phyloP scores from a whole-genome alignment of 2,113 vertebrate genomes.

The Lanius collurio region DNA sequence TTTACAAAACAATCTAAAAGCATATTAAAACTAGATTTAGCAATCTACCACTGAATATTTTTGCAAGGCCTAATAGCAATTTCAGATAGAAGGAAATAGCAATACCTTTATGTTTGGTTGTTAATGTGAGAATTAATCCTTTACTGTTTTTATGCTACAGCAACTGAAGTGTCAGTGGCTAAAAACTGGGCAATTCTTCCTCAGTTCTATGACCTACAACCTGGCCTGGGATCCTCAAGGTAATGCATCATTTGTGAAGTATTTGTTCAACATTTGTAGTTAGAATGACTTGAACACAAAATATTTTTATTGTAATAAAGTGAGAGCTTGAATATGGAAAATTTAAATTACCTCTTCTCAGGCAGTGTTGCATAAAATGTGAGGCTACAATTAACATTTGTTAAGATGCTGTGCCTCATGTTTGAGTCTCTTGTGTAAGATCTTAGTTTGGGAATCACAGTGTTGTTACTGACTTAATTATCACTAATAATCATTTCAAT shows the following conservation, averaged over 20 bases:
- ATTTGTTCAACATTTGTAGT: background rate
- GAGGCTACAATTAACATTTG: background rate
- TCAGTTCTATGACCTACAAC: conserved; percentile 95
- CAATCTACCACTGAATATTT: background rate
- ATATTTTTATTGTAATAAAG: background rate
- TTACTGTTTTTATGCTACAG: conserved; percentile 67
- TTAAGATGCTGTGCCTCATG: background rate
- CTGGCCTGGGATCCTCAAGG: conserved; percentile 99
- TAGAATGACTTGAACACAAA: background rate
- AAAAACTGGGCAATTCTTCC: conserved; percentile 98
- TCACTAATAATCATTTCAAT: background rate
- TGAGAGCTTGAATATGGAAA: background rate
- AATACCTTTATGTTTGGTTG: background rate
- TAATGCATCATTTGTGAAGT: conserved; percentile 65
- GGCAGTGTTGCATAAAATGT: background rate
- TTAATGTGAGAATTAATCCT: background rate
- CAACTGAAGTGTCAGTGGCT: conserved; percentile 97
- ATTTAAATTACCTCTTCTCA: background rate
- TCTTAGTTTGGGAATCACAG: background rate
- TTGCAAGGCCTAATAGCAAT: background rate
- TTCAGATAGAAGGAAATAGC: background rate
- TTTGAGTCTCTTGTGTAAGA: background rate
- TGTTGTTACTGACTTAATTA: background rate
- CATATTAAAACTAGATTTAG: background rate
- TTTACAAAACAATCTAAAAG: background rate